Evolutionary conservation across 2,888 invertebrate species (phyloP).

Genomic region (Chaitophorus viminalis): DNA sequence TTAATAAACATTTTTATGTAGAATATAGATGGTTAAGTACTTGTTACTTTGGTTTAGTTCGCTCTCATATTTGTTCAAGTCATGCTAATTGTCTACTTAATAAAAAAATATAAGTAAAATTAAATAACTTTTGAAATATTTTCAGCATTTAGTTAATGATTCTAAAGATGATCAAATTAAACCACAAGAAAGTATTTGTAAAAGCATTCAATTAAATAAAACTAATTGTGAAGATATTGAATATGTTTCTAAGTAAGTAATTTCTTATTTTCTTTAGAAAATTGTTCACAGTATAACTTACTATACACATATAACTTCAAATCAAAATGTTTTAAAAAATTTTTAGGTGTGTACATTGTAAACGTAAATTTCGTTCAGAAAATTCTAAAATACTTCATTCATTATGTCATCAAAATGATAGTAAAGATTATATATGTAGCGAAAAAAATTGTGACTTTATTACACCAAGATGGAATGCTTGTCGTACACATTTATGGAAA

Average conservation of each 20-base stretch:
- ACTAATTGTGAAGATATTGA: constrained; percentile 50
- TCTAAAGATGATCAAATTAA: constrained; percentile 17
- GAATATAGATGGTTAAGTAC: too few species aligned
- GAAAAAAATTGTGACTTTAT: constrained; percentile 63
- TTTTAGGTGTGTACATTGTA: constrained; percentile 52
- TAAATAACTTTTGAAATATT: neutral
- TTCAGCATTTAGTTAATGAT: constrained; percentile 33
- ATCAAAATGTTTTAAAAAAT: neutral
- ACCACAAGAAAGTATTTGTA: constrained; percentile 3
- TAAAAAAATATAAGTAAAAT: too few species aligned
- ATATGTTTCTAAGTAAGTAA: constrained; percentile 48
- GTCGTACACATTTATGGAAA: constrained; percentile 81
- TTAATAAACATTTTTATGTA: too few species aligned
- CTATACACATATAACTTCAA: too few species aligned
- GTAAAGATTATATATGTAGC: constrained; percentile 64
- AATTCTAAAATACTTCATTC: constrained; percentile 57
- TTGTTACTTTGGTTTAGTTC: too few species aligned
- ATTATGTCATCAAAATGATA: constrained; percentile 54
- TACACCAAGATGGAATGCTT: constrained; percentile 72
- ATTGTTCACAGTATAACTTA: too few species aligned
- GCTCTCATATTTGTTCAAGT: too few species aligned
- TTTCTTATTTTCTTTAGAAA: neutral
- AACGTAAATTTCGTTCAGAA: constrained; percentile 58
- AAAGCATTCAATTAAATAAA: constrained; percentile 35
- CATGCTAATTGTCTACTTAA: too few species aligned